These are phyloP conservation scores for Myotis vivesi DNA, from an alignment of 2,797 vertebrate species.

Conservation along the genomic window DNA sequence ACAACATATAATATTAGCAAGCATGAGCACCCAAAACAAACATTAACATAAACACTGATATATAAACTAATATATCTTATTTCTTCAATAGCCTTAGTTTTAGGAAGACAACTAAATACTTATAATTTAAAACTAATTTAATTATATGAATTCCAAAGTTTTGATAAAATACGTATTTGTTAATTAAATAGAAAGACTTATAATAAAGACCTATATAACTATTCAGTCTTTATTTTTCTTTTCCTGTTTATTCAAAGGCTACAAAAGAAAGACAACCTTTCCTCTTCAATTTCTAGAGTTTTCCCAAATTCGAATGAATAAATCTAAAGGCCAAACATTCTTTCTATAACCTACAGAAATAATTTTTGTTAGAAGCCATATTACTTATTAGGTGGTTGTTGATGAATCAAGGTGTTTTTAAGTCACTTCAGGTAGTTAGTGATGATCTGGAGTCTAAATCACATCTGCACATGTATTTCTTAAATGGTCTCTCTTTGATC, in stretches of 20 bases:
- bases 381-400: slow-evolving; percentile 35
- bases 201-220: slow-evolving; percentile 19
- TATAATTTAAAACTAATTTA: slow-evolving; percentile 58
- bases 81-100: slow-evolving; percentile 14
- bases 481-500: slow-evolving; percentile 45
- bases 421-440: slow-evolving; percentile 1
- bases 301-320: slow-evolving; percentile 52
- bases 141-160: slow-evolving; percentile 25
- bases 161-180: not conserved
- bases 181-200: slow-evolving; percentile 27
- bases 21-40: slow-evolving; percentile 23
- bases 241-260: slow-evolving; percentile 33
- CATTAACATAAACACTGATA: slow-evolving; percentile 12
- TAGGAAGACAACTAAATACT: not conserved
- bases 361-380: slow-evolving; percentile 25
- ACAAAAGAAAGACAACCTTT: slow-evolving; percentile 45
- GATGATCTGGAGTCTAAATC: slow-evolving; percentile 36
- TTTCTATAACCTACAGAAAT: slow-evolving; percentile 40
- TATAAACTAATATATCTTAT: slow-evolving; percentile 6
- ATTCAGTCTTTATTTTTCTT: slow-evolving; percentile 2
- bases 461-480: slow-evolving; percentile 47
- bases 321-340: slow-evolving; percentile 31
- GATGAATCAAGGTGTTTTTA: slow-evolving; percentile 37
- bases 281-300: slow-evolving; percentile 33
- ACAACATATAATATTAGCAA: slow-evolving; percentile 1